phyloP scores from a whole-genome alignment of 2,888 invertebrate species.

The Euphydryas editha region DNA sequence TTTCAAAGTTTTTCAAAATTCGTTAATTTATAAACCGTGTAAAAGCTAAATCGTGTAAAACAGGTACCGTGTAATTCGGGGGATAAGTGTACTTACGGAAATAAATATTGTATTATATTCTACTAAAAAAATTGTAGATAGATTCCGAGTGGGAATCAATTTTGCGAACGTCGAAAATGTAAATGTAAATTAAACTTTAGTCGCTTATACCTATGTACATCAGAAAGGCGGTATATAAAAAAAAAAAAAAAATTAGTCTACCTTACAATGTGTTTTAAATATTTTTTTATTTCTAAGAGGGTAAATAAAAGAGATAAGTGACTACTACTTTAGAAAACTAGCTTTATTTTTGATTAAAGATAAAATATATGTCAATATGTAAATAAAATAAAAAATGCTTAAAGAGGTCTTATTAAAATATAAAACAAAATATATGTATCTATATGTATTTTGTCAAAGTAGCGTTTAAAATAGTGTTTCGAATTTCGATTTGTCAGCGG shows the following conservation, averaged over 20 bases:
- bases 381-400: neutral
- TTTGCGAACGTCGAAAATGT: too few relatives aligned
- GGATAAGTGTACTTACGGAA: too few relatives aligned
- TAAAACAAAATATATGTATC: neutral
- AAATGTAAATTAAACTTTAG: too few relatives aligned
- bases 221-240: neutral
- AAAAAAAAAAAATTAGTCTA: neutral
- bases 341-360: neutral
- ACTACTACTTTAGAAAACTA: neutral
- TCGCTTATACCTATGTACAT: too few relatives aligned
- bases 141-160: too few relatives aligned
- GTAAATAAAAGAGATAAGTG: neutral
- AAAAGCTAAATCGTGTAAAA: too few relatives aligned
- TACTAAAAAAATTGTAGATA: too few relatives aligned
- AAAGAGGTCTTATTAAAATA: neutral
- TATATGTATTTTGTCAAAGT: neutral
- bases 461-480: neutral
- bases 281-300: neutral
- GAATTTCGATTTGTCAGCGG: neutral
- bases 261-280: neutral
- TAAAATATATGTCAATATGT: neutral
- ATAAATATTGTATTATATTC: too few relatives aligned
- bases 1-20: too few relatives aligned
- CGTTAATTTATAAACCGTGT: too few relatives aligned
- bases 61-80: too few relatives aligned